Conservation (phyloP, 1,140 invertebrate species). For the Lordiphosa stackelbergi region DNA sequence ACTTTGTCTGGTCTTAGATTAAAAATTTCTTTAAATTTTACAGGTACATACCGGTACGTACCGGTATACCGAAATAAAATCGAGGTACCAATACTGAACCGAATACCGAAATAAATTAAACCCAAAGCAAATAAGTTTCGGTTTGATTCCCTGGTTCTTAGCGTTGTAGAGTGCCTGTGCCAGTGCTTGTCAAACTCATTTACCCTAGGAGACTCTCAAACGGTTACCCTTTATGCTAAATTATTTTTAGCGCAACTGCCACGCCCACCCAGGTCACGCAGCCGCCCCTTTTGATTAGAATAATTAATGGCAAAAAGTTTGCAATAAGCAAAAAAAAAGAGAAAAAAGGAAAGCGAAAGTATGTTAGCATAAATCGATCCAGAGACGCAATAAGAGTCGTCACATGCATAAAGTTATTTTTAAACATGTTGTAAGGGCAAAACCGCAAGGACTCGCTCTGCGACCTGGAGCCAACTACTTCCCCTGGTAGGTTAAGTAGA, state of each 20-base stretch:
- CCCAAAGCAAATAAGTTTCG: too few relatives aligned
- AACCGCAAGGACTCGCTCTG: conserved; percentile 26
- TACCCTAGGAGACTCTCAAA: neutral
- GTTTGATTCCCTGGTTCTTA: too few relatives aligned
- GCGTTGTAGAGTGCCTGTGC: too few relatives aligned
- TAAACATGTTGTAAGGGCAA: conserved; percentile 48
- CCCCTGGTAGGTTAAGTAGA: conserved; percentile 5
- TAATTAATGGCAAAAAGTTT: conserved; percentile 51
- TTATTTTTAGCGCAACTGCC: conserved; percentile 21
- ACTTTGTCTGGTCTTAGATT: too few relatives aligned
- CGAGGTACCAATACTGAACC: too few relatives aligned
- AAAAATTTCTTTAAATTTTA: too few relatives aligned
- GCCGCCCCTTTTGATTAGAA: conserved; percentile 50
- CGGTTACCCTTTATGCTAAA: conserved; percentile 10
- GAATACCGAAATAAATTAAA: too few relatives aligned
- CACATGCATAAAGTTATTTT: conserved; percentile 55
- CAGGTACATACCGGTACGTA: too few relatives aligned
- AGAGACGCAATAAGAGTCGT: conserved; percentile 18
- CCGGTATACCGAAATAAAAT: too few relatives aligned
- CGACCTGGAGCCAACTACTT: conserved; percentile 22
- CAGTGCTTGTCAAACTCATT: neutral
- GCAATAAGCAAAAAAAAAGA: conserved; percentile 24
- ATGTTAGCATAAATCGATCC: conserved; percentile 72
- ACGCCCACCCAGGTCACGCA: conserved; percentile 28
- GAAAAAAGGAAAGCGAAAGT: conserved; percentile 61